phyloP scores from a whole-genome alignment of 2,888 invertebrate genomes.

The Eremobia ochroleuca region DNA sequence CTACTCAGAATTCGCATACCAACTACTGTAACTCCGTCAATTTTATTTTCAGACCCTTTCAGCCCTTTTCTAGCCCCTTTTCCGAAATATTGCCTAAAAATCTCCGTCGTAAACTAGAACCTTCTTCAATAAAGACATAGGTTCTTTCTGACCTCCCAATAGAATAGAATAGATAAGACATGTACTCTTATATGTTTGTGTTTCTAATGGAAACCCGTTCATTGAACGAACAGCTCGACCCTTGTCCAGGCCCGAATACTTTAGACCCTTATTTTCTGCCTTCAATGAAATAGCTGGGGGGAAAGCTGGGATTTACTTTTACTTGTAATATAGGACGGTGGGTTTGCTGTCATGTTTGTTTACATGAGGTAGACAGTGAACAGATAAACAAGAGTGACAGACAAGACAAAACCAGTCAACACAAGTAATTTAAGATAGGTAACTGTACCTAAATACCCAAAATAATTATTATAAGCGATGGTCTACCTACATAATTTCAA shows the following conservation, averaged over 20 bases:
- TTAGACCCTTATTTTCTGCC: constrained; percentile 21
- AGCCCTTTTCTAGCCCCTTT: neutral
- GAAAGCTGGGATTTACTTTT: constrained; percentile 24
- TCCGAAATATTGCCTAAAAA: constrained; percentile 3
- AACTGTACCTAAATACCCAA: neutral
- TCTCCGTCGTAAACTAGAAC: constrained; percentile 10
- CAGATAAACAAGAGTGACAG: neutral
- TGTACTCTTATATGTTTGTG: constrained; percentile 36
- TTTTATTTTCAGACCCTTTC: neutral
- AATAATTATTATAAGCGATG: neutral
- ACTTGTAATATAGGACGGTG: neutral
- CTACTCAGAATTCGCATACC: neutral
- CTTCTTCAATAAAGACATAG: constrained; percentile 37
- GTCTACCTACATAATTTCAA: neutral
- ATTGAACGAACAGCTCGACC: constrained; percentile 51
- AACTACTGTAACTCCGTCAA: neutral
- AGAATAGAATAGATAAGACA: constrained; percentile 37
- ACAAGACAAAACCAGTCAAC: neutral
- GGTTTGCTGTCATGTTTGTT: constrained; percentile 6
- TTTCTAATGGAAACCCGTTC: constrained; percentile 55
- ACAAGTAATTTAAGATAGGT: neutral
- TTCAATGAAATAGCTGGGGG: constrained; percentile 14
- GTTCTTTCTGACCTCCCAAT: constrained; percentile 20
- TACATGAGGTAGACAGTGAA: neutral
- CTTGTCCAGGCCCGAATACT: constrained; percentile 37